These are phyloP conservation scores for Rallus limicola DNA, from an alignment of 2,113 vertebrate species.

Conservation along the genomic window DNA sequence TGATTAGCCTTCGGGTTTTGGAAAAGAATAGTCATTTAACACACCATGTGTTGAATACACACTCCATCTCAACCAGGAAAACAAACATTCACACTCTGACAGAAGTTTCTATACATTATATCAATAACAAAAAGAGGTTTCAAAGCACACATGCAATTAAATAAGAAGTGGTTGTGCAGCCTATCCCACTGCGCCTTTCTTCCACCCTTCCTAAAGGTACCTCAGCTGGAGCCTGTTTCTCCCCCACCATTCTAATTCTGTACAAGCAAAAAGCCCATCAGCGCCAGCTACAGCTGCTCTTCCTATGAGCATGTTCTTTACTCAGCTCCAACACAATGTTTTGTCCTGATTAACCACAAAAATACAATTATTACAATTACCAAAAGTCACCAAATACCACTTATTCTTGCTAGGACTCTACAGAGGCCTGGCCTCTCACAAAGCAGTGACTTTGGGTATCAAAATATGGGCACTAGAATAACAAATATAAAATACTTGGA, in stretches of 20 bases:
- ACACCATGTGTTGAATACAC: neutral
- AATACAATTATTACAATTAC: neutral
- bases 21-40: neutral
- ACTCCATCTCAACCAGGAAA: neutral
- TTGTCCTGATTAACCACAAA: neutral
- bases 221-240: neutral
- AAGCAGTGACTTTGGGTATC: no score
- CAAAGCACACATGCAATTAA: neutral
- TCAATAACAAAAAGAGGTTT: neutral
- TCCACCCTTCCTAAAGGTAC: neutral
- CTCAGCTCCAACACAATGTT: neutral
- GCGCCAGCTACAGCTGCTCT: neutral
- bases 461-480: no score
- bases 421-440: neutral
- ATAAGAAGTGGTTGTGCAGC: neutral
- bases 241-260: neutral
- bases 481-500: no score
- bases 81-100: neutral
- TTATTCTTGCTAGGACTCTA: neutral
- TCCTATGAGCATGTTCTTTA: neutral
- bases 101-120: neutral
- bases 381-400: neutral
- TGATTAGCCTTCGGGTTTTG: conserved; percentile 49
- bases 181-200: neutral
- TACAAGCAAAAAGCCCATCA: neutral